phyloP scores from a whole-genome alignment of 1,140 invertebrate species.

The Oryzaephilus surinamensis region DNA sequence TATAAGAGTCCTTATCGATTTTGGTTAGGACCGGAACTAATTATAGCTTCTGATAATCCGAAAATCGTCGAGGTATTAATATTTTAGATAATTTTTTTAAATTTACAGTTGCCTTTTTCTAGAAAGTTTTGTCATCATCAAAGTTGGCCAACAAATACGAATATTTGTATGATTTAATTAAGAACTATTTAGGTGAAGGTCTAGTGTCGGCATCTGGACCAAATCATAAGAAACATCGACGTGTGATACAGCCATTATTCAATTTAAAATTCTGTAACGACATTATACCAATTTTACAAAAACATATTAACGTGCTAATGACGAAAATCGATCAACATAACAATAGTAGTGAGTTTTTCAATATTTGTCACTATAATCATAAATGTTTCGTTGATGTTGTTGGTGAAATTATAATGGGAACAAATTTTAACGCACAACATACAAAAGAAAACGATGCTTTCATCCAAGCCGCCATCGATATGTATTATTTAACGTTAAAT shows the following conservation, averaged over 20 bases:
- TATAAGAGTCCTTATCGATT: slow-evolving; percentile 7
- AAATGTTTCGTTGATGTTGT: no score
- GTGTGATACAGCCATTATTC: slow-evolving; percentile 13
- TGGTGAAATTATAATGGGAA: no score
- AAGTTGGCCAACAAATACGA: slow-evolving; percentile 15
- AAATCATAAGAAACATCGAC: slow-evolving; percentile 13
- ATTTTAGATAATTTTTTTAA: slow-evolving; percentile 3
- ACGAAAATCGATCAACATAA: slow-evolving; percentile 14
- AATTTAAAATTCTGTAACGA: slow-evolving; percentile 11
- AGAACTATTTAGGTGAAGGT: slow-evolving; percentile 13
- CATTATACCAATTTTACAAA: slow-evolving; percentile 6
- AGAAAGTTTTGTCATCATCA: slow-evolving; percentile 17
- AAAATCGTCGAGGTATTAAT: slow-evolving; percentile 14
- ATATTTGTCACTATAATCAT: no score
- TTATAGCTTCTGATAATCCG: slow-evolving; percentile 11
- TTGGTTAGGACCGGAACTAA: slow-evolving; percentile 14
- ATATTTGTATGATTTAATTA: slow-evolving; percentile 13
- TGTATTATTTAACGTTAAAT: no score
- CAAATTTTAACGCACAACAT: no score
- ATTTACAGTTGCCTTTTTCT: slow-evolving; percentile 2
- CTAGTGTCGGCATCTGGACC: slow-evolving; percentile 12
- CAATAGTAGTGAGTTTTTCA: slow-evolving; percentile 5
- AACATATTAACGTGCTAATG: slow-evolving; percentile 9
- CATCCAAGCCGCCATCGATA: no score
- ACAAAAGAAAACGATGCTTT: no score